Conservation (phyloP, 2,888 invertebrate genomes). For the Strigamia transsilvanica region DNA sequence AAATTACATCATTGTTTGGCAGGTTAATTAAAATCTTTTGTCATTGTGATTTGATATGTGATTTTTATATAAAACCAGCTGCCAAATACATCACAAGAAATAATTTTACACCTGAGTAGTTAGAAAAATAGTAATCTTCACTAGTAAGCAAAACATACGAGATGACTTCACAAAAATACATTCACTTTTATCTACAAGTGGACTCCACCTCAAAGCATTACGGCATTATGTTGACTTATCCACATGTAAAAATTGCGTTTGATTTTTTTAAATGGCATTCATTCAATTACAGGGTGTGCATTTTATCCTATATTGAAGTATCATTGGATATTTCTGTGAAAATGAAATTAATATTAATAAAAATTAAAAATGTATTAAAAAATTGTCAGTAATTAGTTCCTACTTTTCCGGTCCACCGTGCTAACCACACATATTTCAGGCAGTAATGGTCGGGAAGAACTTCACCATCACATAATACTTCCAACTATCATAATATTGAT, state of each 20-base stretch:
- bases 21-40: constrained; percentile 19
- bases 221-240: constrained; percentile 15
- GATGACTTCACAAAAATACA: constrained; percentile 20
- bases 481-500: constrained; percentile 33
- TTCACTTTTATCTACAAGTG: constrained; percentile 12
- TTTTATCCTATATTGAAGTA: constrained; percentile 51
- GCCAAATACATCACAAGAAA: constrained; percentile 36
- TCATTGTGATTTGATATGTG: constrained; percentile 15
- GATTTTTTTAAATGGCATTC: background rate
- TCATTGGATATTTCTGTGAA: constrained; percentile 44
- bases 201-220: background rate
- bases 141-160: constrained; percentile 14
- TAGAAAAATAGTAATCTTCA: constrained; percentile 26
- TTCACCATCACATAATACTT: constrained; percentile 54
- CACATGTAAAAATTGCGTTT: background rate
- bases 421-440: constrained; percentile 54
- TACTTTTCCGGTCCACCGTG: constrained; percentile 53
- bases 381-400: background rate
- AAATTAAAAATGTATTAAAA: background rate
- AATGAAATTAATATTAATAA: background rate
- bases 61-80: background rate
- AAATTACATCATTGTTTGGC: constrained; percentile 31
- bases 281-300: background rate
- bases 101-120: constrained; percentile 34
- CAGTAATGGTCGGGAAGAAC: constrained; percentile 52